Percentiles rank a stretch among this genome's conserved stretches.
These are phyloP conservation scores for Tragelaphus oryx DNA, from an alignment of 2,797 vertebrate species.

Conservation along the genomic window DNA sequence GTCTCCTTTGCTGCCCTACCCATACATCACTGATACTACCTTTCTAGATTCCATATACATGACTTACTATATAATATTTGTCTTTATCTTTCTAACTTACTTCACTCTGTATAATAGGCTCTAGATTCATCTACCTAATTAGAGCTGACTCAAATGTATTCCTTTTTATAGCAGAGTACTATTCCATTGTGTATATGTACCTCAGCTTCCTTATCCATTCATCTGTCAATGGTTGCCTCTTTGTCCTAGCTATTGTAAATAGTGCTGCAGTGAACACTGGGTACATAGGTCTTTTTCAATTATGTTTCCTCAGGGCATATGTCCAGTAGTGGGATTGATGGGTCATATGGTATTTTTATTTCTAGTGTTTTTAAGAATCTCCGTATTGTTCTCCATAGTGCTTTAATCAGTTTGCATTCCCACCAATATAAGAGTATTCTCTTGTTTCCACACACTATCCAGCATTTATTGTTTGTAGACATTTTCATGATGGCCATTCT, in stretches of 20 bases:
- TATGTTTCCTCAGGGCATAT: neutral
- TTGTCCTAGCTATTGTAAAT: neutral
- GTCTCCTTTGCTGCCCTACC: neutral
- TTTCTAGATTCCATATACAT: neutral
- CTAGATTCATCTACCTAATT: neutral
- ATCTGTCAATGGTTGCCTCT: neutral
- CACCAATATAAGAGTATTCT: neutral
- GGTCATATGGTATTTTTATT: neutral
- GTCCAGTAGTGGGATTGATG: neutral
- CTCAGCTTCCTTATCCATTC: neutral
- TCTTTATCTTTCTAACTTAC: neutral
- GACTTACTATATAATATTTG: neutral
- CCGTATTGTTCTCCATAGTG: neutral
- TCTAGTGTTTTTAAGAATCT: neutral
- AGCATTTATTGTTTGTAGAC: neutral
- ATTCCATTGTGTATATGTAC: neutral
- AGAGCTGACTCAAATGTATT: neutral
- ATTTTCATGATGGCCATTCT: neutral
- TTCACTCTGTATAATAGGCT: neutral
- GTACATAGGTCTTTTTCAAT: neutral
- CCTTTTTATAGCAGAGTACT: neutral
- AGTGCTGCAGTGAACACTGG: neutral
- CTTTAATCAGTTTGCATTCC: neutral
- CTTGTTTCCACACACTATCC: neutral
- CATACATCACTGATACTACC: neutral